phyloP scores from a whole-genome alignment of 1,140 invertebrate genomes.

The Plodia interpunctella region DNA sequence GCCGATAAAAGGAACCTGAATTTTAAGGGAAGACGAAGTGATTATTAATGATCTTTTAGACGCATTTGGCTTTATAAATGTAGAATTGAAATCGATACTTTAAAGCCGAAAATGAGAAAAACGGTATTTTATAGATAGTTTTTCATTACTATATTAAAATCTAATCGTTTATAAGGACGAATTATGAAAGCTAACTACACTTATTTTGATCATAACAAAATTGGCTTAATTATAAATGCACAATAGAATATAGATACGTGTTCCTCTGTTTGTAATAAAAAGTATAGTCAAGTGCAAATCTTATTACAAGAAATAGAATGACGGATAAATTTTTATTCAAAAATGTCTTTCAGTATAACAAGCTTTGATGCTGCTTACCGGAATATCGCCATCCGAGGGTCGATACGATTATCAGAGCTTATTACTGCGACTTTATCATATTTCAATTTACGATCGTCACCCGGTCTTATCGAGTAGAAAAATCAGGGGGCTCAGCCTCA shows the following conservation, averaged over 20 bases:
- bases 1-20: slow-evolving; percentile 43
- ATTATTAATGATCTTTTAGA: slow-evolving; percentile 9
- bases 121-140: too few relatives aligned
- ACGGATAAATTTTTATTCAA: neutral
- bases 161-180: too few relatives aligned
- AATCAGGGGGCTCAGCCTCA: slow-evolving; percentile 53
- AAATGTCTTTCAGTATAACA: neutral
- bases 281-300: too few relatives aligned
- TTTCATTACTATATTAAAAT: too few relatives aligned
- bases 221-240: too few relatives aligned
- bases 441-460: slow-evolving; percentile 76
- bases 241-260: too few relatives aligned
- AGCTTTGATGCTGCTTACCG: neutral
- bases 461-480: slow-evolving; percentile 69
- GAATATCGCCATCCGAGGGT: slow-evolving; percentile 41
- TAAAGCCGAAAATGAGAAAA: neutral
- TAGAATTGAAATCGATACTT: neutral
- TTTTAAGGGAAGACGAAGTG: slow-evolving; percentile 9
- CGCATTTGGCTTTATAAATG: neutral
- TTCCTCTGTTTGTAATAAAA: too few relatives aligned
- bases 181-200: too few relatives aligned
- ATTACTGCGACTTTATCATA: slow-evolving; percentile 73
- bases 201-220: too few relatives aligned
- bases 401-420: slow-evolving; percentile 60
- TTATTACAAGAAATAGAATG: slow-evolving; percentile 28